phyloP scores from a whole-genome alignment of 2,113 vertebrate species.

The Gobio gobio region DNA sequence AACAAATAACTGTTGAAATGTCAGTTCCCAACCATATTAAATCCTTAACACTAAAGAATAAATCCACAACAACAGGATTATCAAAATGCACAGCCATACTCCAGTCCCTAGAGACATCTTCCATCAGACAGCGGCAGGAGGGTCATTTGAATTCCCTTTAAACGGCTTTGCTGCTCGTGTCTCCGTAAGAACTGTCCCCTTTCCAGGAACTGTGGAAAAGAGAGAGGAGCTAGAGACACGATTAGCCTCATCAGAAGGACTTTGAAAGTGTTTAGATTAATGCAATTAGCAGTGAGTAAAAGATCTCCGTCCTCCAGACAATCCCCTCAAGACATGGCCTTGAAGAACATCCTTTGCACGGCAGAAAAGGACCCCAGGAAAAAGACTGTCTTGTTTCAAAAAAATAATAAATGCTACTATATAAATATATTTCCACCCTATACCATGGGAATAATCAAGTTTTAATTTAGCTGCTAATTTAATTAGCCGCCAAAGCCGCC shows the following conservation, averaged over 20 bases:
- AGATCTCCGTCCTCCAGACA: conserved; percentile 39
- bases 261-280: conserved; percentile 74
- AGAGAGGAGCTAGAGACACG: conserved; percentile 58
- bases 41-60: background rate
- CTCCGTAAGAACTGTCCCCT: conserved; percentile 8
- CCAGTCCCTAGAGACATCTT: conserved; percentile 17
- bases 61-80: conserved; percentile 11
- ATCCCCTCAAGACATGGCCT: conserved; percentile 62
- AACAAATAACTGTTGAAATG: background rate
- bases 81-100: conserved; percentile 14
- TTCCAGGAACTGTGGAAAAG: conserved; percentile 39
- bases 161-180: conserved; percentile 32
- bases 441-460: conserved; percentile 77
- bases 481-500: conserved; percentile 66
- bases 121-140: conserved; percentile 16
- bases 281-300: conserved; percentile 69
- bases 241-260: conserved; percentile 76
- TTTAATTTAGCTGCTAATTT: conserved; percentile 78
- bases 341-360: conserved; percentile 52
- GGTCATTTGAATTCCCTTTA: conserved; percentile 18
- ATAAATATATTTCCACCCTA: conserved; percentile 66
- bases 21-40: background rate
- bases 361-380: conserved; percentile 46
- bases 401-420: conserved; percentile 70
- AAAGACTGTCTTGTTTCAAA: conserved; percentile 67